These are phyloP conservation scores for Lepisosteus oculatus DNA, from an alignment of 2,113 vertebrate species.

Conservation along the genomic window DNA sequence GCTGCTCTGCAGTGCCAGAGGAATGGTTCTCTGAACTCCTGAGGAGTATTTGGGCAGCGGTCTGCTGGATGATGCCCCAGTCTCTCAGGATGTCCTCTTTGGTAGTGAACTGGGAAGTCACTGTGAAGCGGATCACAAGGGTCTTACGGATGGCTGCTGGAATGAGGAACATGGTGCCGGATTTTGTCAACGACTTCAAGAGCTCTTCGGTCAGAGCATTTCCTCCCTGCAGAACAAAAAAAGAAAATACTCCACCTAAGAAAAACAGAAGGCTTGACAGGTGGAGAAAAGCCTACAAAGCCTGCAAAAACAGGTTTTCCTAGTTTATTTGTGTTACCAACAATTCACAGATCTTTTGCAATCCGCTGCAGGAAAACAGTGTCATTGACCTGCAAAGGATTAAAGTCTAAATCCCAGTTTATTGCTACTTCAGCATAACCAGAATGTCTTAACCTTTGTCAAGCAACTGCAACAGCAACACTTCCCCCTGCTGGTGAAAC, in stretches of 20 bases:
- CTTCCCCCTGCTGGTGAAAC: no score
- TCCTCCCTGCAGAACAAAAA: constrained; percentile 66
- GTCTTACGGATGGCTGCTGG: constrained; percentile 79
- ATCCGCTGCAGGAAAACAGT: no score
- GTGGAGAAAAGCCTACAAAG: no score
- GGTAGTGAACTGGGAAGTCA: constrained; percentile 91
- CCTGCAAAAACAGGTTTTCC: no score
- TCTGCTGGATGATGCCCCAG: constrained; percentile 80
- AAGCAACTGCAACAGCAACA: no score
- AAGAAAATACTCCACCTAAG: constrained; percentile 14
- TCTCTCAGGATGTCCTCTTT: constrained; percentile 81
- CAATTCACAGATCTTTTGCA: no score
- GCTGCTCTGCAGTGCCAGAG: constrained; percentile 12
- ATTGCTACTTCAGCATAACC: no score
- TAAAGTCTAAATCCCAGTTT: no score
- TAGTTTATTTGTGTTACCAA: no score
- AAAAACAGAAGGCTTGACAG: background rate
- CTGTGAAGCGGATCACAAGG: constrained; percentile 87
- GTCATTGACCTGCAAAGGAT: no score
- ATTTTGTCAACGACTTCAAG: constrained; percentile 74
- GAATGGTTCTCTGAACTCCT: constrained; percentile 41
- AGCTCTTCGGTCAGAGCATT: constrained; percentile 86
- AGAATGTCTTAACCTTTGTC: no score
- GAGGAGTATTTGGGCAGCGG: constrained; percentile 59
- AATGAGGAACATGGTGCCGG: constrained; percentile 86